A percentile compares a stretch with the other conserved stretches of the same genome.
These are phyloP conservation scores for Todus mexicanus DNA, from an alignment of 2,797 vertebrate species.

Conservation along the genomic window DNA sequence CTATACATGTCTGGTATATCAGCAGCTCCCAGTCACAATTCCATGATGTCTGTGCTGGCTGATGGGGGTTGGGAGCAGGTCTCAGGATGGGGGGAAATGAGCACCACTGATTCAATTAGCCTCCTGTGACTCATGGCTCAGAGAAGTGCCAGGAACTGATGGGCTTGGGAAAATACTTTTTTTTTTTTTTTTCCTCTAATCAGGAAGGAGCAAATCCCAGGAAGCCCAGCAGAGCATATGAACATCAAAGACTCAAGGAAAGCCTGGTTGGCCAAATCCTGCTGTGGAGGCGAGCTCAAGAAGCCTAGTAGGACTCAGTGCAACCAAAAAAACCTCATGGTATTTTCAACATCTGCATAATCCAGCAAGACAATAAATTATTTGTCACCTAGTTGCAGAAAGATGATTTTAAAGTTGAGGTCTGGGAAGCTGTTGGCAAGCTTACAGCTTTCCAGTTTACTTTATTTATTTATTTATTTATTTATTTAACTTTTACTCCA, in stretches of 20 bases:
- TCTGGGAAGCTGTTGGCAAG: neutral
- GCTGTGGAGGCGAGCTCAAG: neutral
- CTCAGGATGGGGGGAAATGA: neutral
- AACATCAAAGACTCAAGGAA: conserved; percentile 49
- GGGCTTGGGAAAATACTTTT: conserved; percentile 28
- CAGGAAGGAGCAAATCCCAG: conserved; percentile 58
- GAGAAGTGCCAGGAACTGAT: conserved; percentile 29
- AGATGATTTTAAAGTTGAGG: neutral
- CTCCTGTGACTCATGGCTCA: conserved; percentile 29
- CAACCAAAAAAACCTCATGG: neutral
- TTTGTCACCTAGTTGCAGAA: conserved; percentile 8
- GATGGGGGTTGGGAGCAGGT: neutral
- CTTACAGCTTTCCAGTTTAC: neutral
- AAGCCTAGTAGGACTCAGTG: neutral
- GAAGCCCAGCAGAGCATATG: conserved; percentile 42
- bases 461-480: neutral
- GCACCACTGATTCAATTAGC: conserved; percentile 44
- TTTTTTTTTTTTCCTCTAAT: neutral
- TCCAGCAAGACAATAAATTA: neutral
- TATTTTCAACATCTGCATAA: conserved; percentile 47
- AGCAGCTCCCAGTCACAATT: neutral
- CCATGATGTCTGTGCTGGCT: neutral
- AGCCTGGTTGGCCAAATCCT: neutral
- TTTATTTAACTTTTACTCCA: neutral
- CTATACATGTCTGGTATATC: neutral